A percentile compares a stretch with the other conserved stretches of the same genome.
These are phyloP conservation scores for Cinclus cinclus DNA, from an alignment of 2,113 vertebrate genomes.

Conservation along the genomic window DNA sequence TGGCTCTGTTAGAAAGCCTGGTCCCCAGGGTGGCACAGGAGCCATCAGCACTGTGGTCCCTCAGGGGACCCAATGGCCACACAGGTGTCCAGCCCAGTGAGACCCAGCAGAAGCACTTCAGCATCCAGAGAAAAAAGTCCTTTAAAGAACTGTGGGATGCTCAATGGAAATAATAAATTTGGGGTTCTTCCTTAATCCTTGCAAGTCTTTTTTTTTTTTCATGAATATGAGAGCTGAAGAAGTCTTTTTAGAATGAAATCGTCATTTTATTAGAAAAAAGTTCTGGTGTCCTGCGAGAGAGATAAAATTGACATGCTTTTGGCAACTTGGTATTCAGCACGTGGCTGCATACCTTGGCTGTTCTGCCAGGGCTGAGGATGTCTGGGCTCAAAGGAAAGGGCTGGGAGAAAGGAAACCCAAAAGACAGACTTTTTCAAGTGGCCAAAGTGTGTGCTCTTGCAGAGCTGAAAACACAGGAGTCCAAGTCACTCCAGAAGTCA, in stretches of 20 bases:
- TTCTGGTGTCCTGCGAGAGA: background rate
- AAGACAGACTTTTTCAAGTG: background rate
- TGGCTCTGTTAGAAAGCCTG: background rate
- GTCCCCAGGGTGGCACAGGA: accelerated
- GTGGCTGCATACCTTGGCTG: background rate
- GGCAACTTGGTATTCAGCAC: background rate
- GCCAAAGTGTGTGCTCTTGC: accelerated
- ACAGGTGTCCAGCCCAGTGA: background rate
- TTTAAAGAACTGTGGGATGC: background rate
- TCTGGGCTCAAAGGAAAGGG: background rate
- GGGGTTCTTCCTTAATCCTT: background rate
- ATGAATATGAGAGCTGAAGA: background rate
- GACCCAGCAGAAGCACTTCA: accelerated
- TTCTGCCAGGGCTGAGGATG: background rate
- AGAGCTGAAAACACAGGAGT: background rate
- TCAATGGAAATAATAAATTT: background rate
- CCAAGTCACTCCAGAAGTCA: background rate
- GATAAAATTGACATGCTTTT: background rate
- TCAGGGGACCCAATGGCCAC: too few species aligned
- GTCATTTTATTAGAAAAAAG: background rate
- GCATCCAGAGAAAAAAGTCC: background rate
- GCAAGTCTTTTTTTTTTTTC: background rate
- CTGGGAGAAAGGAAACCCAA: background rate
- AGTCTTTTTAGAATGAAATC: background rate
- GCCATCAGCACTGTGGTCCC: background rate